Evolutionary conservation across 2,888 invertebrate species (phyloP).

Genomic region (Yponomeuta malinellus): DNA sequence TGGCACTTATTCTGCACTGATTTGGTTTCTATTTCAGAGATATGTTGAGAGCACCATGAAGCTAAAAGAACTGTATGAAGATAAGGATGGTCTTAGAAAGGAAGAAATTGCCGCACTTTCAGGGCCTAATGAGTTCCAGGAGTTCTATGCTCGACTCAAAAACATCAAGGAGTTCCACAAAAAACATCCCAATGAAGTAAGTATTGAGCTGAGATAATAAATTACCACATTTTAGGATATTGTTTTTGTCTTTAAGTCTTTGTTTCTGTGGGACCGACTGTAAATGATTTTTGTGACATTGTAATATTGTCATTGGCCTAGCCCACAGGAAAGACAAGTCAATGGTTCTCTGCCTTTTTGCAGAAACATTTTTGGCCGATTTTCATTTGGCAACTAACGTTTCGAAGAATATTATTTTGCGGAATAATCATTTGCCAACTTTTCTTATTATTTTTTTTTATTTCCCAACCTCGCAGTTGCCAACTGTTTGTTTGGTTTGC

Average conservation of each 20-base stretch:
- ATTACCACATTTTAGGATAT: too few relatives aligned
- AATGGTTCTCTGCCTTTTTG: too few relatives aligned
- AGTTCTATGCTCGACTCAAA: constrained; percentile 95
- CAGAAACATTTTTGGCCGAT: too few relatives aligned
- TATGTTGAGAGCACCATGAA: constrained; percentile 85
- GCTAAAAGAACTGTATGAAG: constrained; percentile 95
- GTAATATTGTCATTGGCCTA: too few relatives aligned
- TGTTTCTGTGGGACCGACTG: background rate
- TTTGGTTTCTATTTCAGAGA: constrained; percentile 65
- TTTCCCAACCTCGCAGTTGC: too few relatives aligned
- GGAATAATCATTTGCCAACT: too few relatives aligned
- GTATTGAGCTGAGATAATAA: background rate
- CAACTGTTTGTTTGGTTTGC: too few relatives aligned
- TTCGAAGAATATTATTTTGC: too few relatives aligned
- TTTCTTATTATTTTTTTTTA: too few relatives aligned
- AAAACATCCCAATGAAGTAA: constrained; percentile 95
- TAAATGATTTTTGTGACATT: background rate
- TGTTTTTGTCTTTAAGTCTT: background rate
- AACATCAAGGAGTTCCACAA: constrained; percentile 97
- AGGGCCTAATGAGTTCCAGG: constrained; percentile 98
- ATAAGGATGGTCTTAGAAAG: constrained; percentile 95
- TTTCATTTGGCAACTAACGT: too few relatives aligned
- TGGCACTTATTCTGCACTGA: background rate
- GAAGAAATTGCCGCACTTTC: constrained; percentile 96
- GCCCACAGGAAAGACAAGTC: too few relatives aligned